A percentile compares a stretch with the other conserved stretches of the same genome.
These are phyloP conservation scores for Leuctra nigra DNA, from an alignment of 2,888 invertebrate genomes.

Conservation along the genomic window DNA sequence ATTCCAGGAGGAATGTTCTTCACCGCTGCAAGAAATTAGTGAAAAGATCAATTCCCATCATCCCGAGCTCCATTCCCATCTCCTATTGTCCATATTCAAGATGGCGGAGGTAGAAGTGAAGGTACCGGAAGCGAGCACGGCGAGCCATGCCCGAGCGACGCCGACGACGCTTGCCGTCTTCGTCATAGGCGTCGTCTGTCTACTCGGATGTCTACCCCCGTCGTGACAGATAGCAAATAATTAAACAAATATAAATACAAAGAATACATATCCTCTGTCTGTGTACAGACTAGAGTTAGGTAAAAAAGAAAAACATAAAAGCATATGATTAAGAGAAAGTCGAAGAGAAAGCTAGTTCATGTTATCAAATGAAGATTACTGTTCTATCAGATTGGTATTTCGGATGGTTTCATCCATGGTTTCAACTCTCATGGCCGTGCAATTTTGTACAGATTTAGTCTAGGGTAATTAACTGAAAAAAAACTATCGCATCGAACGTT, in stretches of 20 bases:
- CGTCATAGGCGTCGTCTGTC: too few relatives aligned
- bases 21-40: conserved; percentile 71
- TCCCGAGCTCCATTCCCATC: conserved; percentile 78
- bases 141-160: not conserved
- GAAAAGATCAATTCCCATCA: conserved; percentile 79
- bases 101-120: conserved; percentile 87
- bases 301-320: too few relatives aligned
- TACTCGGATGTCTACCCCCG: conserved; percentile 12
- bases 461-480: too few relatives aligned
- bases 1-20: conserved; percentile 77
- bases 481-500: conserved; percentile 3
- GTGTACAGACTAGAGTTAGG: too few relatives aligned
- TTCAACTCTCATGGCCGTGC: conserved; percentile 15
- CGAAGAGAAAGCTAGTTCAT: too few relatives aligned
- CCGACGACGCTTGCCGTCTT: not conserved
- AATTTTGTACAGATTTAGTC: conserved; percentile 23
- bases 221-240: conserved; percentile 22
- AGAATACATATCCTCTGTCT: conserved; percentile 8
- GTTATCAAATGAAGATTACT: too few relatives aligned
- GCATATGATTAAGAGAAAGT: too few relatives aligned
- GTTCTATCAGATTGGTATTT: not conserved
- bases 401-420: not conserved
- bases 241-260: conserved; percentile 2
- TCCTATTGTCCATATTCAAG: conserved; percentile 83
- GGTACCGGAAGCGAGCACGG: conserved; percentile 57